These are phyloP conservation scores for Ophion ventricosus DNA, from an alignment of 2,888 invertebrate genomes.

Conservation along the genomic window DNA sequence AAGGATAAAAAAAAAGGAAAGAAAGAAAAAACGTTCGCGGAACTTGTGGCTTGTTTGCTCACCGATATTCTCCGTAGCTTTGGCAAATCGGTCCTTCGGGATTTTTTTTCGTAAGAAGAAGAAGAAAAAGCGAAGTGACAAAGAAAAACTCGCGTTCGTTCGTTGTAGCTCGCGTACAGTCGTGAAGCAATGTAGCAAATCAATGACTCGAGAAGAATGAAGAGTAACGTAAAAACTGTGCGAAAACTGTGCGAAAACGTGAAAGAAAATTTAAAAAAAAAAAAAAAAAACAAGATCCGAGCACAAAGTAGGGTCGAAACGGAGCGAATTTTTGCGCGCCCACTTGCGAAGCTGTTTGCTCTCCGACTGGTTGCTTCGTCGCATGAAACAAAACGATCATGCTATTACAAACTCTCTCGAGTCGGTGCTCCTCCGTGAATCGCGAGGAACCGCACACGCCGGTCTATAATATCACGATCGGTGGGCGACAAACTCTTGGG, in stretches of 20 bases:
- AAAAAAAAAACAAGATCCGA: not conserved
- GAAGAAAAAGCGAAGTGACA: not conserved
- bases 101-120: too few species aligned
- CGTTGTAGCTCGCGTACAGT: not conserved
- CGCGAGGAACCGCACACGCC: conserved; percentile 41
- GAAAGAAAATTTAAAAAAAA: too few species aligned
- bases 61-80: conserved; percentile 35
- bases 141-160: conserved; percentile 2
- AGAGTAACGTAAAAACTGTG: too few species aligned
- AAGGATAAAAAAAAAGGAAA: conserved; percentile 15
- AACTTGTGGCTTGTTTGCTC: conserved; percentile 22
- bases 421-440: conserved; percentile 48
- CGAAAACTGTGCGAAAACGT: too few species aligned
- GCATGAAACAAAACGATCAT: conserved; percentile 56
- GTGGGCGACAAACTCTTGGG: conserved; percentile 33
- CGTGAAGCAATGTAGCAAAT: not conserved
- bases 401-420: conserved; percentile 39
- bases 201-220: too few species aligned
- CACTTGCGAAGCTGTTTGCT: conserved; percentile 63
- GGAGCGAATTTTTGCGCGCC: conserved; percentile 47
- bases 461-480: conserved; percentile 39
- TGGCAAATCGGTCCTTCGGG: not conserved
- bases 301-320: not conserved
- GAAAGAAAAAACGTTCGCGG: conserved; percentile 18
- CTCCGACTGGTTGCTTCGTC: conserved; percentile 65